phyloP scores from a whole-genome alignment of 1,140 invertebrate genomes.

The Zaprionus taronus region DNA sequence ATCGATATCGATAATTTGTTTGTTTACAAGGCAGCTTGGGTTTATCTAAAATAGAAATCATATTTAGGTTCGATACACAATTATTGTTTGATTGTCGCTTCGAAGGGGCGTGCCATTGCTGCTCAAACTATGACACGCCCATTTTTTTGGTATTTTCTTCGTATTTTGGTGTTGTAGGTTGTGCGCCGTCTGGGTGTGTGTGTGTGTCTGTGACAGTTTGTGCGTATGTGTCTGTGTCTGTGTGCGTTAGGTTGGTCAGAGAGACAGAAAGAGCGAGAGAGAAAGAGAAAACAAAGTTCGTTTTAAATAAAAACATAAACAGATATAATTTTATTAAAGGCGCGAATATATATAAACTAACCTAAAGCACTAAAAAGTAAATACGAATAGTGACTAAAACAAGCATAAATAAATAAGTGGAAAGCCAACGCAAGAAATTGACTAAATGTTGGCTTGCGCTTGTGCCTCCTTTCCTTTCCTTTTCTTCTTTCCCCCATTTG shows the following conservation, averaged over 20 bases:
- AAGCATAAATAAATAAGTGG: slow-evolving; percentile 68
- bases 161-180: slow-evolving; percentile 79
- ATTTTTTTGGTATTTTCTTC: slow-evolving; percentile 29
- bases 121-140: slow-evolving; percentile 36
- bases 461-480: slow-evolving; percentile 28
- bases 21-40: slow-evolving; percentile 73
- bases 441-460: slow-evolving; percentile 64
- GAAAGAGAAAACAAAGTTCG: slow-evolving; percentile 42
- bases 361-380: slow-evolving; percentile 38
- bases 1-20: background rate
- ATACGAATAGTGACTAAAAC: slow-evolving; percentile 64
- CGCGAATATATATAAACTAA: slow-evolving; percentile 35
- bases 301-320: slow-evolving; percentile 21
- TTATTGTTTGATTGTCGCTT: slow-evolving; percentile 58
- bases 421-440: slow-evolving; percentile 60
- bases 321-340: slow-evolving; percentile 59
- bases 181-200: slow-evolving; percentile 65
- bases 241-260: slow-evolving; percentile 16
- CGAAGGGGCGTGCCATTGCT: slow-evolving; percentile 21
- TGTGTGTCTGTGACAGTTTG: slow-evolving; percentile 11
- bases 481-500: slow-evolving; percentile 1
- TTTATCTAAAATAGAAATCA: slow-evolving; percentile 46
- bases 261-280: background rate
- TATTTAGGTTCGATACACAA: slow-evolving; percentile 45
- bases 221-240: slow-evolving; percentile 22